Percentiles rank a stretch among this genome's conserved stretches.
These are phyloP conservation scores for Notarius quadriscutis DNA, from an alignment of 2,113 vertebrate genomes.

Conservation along the genomic window DNA sequence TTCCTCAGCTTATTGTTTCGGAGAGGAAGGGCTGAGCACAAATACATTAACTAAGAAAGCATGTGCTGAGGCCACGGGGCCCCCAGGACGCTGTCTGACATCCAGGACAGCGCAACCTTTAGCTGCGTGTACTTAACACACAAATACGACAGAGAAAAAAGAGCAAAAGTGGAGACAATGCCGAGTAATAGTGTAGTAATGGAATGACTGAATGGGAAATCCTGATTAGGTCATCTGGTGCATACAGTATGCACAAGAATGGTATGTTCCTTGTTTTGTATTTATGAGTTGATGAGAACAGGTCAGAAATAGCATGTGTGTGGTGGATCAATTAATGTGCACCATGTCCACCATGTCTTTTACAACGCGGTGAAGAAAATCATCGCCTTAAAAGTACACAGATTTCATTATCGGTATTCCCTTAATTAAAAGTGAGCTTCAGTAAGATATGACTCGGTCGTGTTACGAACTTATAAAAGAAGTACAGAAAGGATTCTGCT, in stretches of 20 bases:
- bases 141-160: neutral
- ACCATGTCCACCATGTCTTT: slow-evolving; percentile 49
- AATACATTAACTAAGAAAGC: slow-evolving; percentile 86
- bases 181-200: slow-evolving; percentile 1
- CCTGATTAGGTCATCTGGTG: slow-evolving; percentile 31
- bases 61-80: slow-evolving; percentile 68
- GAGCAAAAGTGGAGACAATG: slow-evolving; percentile 1
- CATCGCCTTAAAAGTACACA: slow-evolving; percentile 55
- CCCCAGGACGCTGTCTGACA: slow-evolving; percentile 60
- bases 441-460: neutral
- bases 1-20: slow-evolving; percentile 90
- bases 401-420: too few relatives aligned
- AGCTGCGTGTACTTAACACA: neutral
- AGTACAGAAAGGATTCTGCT: neutral
- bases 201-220: neutral
- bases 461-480: neutral
- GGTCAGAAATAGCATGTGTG: slow-evolving; percentile 53
- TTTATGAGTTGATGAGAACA: slow-evolving; percentile 34
- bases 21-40: slow-evolving; percentile 90
- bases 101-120: slow-evolving; percentile 64
- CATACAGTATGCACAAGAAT: slow-evolving; percentile 1
- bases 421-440: slow-evolving; percentile 63
- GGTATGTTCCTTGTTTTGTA: slow-evolving; percentile 16
- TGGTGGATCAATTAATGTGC: slow-evolving; percentile 51
- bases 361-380: slow-evolving; percentile 59